phyloP scores from a whole-genome alignment of 2,797 vertebrate genomes.

The Pristis pectinata region DNA sequence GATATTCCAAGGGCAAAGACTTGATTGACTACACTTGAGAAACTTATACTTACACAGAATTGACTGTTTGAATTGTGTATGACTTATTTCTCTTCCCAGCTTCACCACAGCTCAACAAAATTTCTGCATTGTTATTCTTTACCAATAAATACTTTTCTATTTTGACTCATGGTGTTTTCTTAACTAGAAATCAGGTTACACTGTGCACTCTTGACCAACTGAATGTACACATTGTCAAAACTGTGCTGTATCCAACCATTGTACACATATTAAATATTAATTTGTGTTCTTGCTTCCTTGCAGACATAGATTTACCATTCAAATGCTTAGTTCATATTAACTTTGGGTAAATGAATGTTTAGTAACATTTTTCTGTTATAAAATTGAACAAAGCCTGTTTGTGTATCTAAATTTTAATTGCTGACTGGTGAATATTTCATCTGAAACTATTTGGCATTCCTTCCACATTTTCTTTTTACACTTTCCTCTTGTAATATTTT shows the following conservation, averaged over 20 bases:
- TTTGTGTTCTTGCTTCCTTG: not conserved
- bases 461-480: not conserved
- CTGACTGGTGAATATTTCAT: not conserved
- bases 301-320: not conserved
- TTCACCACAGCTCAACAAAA: not conserved
- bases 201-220: not conserved
- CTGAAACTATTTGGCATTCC: not conserved
- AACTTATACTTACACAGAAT: not conserved
- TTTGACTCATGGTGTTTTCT: not conserved
- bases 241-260: not conserved
- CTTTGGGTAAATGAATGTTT: not conserved
- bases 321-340: not conserved
- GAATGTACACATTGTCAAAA: not conserved
- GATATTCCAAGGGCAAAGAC: not conserved
- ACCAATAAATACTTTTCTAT: not conserved
- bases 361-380: not conserved
- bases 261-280: not conserved
- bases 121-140: not conserved
- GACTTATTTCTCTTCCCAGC: not conserved
- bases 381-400: not conserved
- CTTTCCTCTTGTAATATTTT: not conserved
- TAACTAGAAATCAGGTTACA: not conserved
- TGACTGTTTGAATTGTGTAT: not conserved
- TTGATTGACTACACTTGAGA: not conserved
- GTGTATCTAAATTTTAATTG: not conserved